These are phyloP conservation scores for Sebastes cheni DNA, from an alignment of 2,797 vertebrate genomes.

Conservation along the genomic window DNA sequence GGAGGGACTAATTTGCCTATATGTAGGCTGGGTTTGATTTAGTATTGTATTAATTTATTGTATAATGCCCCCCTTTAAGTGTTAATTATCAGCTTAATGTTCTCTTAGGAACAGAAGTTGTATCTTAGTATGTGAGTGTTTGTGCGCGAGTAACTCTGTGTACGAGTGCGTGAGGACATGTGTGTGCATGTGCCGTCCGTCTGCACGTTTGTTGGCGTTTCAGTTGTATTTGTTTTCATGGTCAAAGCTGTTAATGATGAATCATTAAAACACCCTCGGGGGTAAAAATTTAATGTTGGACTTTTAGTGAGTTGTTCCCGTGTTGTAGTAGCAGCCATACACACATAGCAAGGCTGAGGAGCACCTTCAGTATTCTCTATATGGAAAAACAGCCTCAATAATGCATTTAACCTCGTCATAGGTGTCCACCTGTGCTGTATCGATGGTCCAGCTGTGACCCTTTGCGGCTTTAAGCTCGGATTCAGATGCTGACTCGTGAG, in stretches of 20 bases:
- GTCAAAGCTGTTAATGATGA: constrained; percentile 71
- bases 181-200: constrained; percentile 73
- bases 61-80: constrained; percentile 65
- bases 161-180: constrained; percentile 41
- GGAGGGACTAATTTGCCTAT: constrained; percentile 76
- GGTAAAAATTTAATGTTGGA: constrained; percentile 68
- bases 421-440: constrained; percentile 77
- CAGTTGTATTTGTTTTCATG: constrained; percentile 77
- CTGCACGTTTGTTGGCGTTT: constrained; percentile 77
- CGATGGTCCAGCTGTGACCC: constrained; percentile 69
- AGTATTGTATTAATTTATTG: constrained; percentile 80
- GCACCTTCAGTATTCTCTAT: constrained; percentile 74
- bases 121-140: constrained; percentile 65
- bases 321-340: constrained; percentile 78
- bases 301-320: constrained; percentile 77
- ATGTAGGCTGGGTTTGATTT: constrained; percentile 75
- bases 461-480: constrained; percentile 60
- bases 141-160: background rate
- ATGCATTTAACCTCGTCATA: constrained; percentile 72
- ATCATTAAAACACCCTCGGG: constrained; percentile 58
- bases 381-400: constrained; percentile 74
- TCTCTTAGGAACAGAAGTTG: constrained; percentile 76
- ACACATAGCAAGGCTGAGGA: constrained; percentile 76
- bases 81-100: constrained; percentile 76
- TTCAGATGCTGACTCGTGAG: constrained; percentile 65